Conservation (phyloP, 1,140 invertebrate species). For the Drosophila watanabei region DNA sequence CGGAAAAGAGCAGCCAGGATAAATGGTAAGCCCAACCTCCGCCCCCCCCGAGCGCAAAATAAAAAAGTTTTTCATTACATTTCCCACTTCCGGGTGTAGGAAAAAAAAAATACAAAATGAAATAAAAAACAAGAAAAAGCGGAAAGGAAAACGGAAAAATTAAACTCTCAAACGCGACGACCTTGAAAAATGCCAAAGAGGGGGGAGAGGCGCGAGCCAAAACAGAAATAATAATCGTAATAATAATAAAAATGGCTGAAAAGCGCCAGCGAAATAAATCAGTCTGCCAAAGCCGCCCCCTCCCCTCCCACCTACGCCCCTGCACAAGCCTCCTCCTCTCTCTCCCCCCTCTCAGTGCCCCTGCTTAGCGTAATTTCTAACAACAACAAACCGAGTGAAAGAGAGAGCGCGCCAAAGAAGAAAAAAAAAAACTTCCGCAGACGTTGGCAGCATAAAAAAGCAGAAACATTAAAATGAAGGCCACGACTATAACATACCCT, state of each 20-base stretch:
- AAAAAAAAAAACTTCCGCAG: slow-evolving; percentile 41
- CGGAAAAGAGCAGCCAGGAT: slow-evolving; percentile 13
- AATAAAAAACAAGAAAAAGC: background rate
- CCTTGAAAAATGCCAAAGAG: slow-evolving; percentile 67
- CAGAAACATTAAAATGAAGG: background rate
- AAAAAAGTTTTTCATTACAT: slow-evolving; percentile 82
- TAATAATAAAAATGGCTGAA: slow-evolving; percentile 80
- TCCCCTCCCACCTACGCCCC: background rate
- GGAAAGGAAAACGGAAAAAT: slow-evolving; percentile 29
- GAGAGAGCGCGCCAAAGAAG: slow-evolving; percentile 20
- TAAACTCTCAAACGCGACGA: slow-evolving; percentile 64
- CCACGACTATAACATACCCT: background rate
- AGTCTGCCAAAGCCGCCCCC: slow-evolving; percentile 58
- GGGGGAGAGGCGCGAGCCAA: slow-evolving; percentile 11
- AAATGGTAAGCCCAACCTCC: slow-evolving; percentile 25
- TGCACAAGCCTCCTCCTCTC: background rate
- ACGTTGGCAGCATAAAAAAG: slow-evolving; percentile 25
- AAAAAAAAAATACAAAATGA: too few relatives aligned
- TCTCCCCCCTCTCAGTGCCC: slow-evolving; percentile 6
- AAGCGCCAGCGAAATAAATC: slow-evolving; percentile 76
- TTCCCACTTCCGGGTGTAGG: slow-evolving; percentile 67
- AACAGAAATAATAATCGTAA: slow-evolving; percentile 81
- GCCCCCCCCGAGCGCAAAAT: slow-evolving; percentile 38
- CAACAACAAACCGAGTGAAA: slow-evolving; percentile 42
- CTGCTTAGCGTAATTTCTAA: slow-evolving; percentile 78